Conservation (phyloP, 2,888 invertebrate genomes). For the Megamerina dolium region DNA sequence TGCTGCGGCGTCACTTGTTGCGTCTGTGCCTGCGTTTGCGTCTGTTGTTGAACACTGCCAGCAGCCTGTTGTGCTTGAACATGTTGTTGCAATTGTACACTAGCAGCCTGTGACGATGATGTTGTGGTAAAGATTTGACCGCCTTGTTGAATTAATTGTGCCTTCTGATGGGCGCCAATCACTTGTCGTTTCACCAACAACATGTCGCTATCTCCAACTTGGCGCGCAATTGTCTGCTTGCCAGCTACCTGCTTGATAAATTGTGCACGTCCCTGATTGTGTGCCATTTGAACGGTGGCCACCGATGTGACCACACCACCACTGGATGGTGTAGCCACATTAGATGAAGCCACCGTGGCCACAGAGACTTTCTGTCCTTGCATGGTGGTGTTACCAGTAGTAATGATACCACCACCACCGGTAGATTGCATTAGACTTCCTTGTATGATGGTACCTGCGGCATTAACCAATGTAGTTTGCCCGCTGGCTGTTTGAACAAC, state of each 20-base stretch:
- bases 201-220: conserved; percentile 56
- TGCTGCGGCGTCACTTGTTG: conserved; percentile 41
- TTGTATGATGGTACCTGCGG: conserved; percentile 47
- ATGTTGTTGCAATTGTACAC: conserved; percentile 45
- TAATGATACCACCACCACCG: conserved; percentile 13
- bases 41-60: conserved; percentile 34
- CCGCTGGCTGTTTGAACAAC: conserved; percentile 44
- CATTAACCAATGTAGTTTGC: conserved; percentile 39
- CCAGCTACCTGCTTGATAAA: conserved; percentile 45
- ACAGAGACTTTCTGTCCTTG: conserved; percentile 49
- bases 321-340: conserved; percentile 29
- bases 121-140: conserved; percentile 54
- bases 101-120: conserved; percentile 38
- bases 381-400: conserved; percentile 20
- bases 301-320: conserved; percentile 43
- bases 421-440: conserved; percentile 41
- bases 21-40: conserved; percentile 35
- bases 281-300: conserved; percentile 52
- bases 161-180: conserved; percentile 43
- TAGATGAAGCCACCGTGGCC: conserved; percentile 37
- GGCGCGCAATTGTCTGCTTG: conserved; percentile 51
- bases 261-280: conserved; percentile 45
- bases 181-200: conserved; percentile 55
- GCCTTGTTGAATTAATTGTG: conserved; percentile 50
- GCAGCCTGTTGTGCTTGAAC: conserved; percentile 26